These are phyloP conservation scores for Brevimyrus niger DNA, from an alignment of 2,113 vertebrate species.

Conservation along the genomic window DNA sequence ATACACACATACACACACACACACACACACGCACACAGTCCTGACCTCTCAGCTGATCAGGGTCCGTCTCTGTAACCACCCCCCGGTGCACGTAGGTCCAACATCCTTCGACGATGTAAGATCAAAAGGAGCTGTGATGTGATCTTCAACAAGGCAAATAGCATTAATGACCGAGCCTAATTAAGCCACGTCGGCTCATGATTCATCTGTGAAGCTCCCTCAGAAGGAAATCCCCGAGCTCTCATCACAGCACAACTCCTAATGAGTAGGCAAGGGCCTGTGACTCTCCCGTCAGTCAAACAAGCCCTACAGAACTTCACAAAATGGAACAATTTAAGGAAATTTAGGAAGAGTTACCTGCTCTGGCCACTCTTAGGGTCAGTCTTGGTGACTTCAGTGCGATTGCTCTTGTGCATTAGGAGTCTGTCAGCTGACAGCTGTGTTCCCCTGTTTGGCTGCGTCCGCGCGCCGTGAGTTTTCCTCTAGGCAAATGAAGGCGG, in stretches of 20 bases:
- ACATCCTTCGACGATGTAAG: neutral
- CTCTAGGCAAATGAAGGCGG: neutral
- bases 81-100: neutral
- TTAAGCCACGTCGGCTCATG: neutral
- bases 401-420: neutral
- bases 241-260: neutral
- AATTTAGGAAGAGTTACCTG: neutral
- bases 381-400: neutral
- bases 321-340: neutral
- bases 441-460: neutral
- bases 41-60: neutral
- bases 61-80: neutral
- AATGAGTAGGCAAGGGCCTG: slow-evolving; percentile 3
- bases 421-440: neutral
- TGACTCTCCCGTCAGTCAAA: neutral
- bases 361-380: neutral
- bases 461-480: neutral
- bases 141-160: slow-evolving; percentile 7
- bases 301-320: neutral
- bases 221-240: neutral
- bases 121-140: neutral
- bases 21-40: neutral
- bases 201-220: neutral
- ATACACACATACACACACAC: no score
- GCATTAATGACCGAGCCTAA: neutral